phyloP scores from a whole-genome alignment of 1,140 invertebrate species.

The Venturia canescens region DNA sequence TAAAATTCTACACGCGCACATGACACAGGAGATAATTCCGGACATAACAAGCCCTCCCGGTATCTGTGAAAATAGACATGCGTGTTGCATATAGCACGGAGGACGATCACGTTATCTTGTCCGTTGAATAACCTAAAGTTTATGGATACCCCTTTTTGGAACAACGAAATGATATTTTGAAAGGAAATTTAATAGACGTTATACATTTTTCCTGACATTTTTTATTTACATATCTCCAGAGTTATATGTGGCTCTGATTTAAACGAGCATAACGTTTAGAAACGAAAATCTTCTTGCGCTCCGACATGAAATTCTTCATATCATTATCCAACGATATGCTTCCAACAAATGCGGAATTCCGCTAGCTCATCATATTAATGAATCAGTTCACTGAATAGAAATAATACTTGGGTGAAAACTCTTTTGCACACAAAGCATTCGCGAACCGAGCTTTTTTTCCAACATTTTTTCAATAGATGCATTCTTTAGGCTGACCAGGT shows the following conservation, averaged over 20 bases:
- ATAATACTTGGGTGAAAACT: no score
- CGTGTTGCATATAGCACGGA: not conserved
- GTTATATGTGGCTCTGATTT: no score
- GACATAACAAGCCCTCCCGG: slow-evolving; percentile 56
- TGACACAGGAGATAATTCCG: slow-evolving; percentile 54
- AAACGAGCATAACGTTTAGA: no score
- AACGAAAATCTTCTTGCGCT: no score
- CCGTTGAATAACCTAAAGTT: slow-evolving; percentile 2
- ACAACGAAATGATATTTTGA: not conserved
- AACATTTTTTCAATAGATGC: not conserved
- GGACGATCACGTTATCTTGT: slow-evolving; percentile 12
- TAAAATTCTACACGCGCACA: slow-evolving; percentile 63
- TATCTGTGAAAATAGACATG: slow-evolving; percentile 52
- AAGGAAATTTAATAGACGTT: not conserved
- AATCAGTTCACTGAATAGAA: no score
- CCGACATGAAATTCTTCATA: no score
- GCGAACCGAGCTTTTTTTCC: not conserved
- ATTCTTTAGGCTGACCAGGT: not conserved
- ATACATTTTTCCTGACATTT: no score
- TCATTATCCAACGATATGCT: no score
- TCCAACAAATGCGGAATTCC: no score
- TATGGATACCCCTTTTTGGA: not conserved
- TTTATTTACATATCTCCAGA: no score
- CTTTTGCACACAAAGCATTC: not conserved
- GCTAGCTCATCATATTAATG: no score